Evolutionary conservation across 2,113 vertebrate species (phyloP).

Genomic region (Corythaixoides concolor): DNA sequence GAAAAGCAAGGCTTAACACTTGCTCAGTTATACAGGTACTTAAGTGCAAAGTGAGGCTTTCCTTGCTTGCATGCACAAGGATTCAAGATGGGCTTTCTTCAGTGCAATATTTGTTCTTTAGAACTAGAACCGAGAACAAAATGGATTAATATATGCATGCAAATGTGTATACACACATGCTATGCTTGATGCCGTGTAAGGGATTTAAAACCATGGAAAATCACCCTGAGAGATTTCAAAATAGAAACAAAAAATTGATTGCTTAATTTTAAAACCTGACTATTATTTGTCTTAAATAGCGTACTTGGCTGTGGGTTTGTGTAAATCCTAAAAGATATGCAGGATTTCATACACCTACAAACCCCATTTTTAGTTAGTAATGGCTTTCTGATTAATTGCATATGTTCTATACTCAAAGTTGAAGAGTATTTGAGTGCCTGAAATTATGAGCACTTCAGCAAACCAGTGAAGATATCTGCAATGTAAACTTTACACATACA

Average conservation of each 20-base stretch:
- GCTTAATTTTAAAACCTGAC: neutral
- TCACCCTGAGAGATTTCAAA: neutral
- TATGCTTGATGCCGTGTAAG: neutral
- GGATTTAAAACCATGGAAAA: neutral
- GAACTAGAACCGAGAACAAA: neutral
- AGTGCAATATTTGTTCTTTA: neutral
- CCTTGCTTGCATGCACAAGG: neutral
- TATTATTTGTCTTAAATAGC: neutral
- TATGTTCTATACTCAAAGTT: neutral
- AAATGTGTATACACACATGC: neutral
- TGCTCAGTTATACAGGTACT: neutral
- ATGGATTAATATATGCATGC: neutral
- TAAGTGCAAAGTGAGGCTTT: neutral
- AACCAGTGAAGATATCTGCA: neutral
- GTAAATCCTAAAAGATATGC: neutral
- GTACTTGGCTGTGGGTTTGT: neutral
- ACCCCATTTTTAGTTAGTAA: neutral
- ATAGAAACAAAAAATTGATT: neutral
- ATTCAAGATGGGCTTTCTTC: neutral
- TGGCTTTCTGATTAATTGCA: conserved; percentile 8
- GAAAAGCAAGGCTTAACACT: neutral
- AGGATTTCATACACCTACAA: neutral
- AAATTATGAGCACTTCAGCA: neutral
- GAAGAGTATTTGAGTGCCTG: neutral
- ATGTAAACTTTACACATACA: neutral